A percentile compares a stretch with the other conserved stretches of the same genome.
phyloP scores from a whole-genome alignment of 2,797 vertebrate species.

The Epinephelus coioides region DNA sequence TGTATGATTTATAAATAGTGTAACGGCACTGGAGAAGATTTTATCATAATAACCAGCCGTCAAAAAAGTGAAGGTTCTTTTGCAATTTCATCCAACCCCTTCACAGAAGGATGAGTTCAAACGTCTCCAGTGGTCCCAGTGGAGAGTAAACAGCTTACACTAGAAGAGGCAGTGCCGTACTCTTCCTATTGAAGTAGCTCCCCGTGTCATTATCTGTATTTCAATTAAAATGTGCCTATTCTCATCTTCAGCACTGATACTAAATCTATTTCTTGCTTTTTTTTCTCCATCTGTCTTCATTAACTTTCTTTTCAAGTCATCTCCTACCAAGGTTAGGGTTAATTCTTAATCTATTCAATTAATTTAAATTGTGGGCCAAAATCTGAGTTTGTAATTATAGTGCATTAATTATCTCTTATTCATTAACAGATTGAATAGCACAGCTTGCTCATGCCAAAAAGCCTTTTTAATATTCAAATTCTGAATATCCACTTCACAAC shows the following conservation, averaged over 20 bases:
- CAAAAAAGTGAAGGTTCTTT: conserved; percentile 25
- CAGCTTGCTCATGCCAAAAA: conserved; percentile 32
- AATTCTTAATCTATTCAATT: conserved; percentile 56
- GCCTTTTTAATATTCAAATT: conserved; percentile 26
- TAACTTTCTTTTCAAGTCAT: conserved; percentile 57
- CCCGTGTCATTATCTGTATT: conserved; percentile 31
- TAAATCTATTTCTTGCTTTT: conserved; percentile 27
- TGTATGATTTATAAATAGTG: conserved; percentile 45
- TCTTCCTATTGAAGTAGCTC: conserved; percentile 27
- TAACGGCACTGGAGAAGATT: conserved; percentile 18
- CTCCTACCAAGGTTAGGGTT: conserved; percentile 46
- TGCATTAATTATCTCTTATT: conserved; percentile 56
- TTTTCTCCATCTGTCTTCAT: conserved; percentile 21
- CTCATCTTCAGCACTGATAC: conserved; percentile 43
- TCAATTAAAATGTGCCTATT: conserved; percentile 45
- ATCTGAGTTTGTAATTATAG: conserved; percentile 53
- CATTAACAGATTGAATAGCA: conserved; percentile 51
- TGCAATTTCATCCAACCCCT: conserved; percentile 28
- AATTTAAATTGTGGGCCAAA: conserved; percentile 45
- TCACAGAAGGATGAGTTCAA: conserved; percentile 47
- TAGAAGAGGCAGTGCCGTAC: conserved; percentile 2
- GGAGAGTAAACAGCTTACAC: conserved; percentile 39
- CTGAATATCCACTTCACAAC: conserved; percentile 24
- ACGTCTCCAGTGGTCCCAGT: conserved; percentile 30
- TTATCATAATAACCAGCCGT: conserved; percentile 36